Base-by-base conservation (phyloP, 2,888 invertebrate genomes). In the Epistrophe eligans region DNA sequence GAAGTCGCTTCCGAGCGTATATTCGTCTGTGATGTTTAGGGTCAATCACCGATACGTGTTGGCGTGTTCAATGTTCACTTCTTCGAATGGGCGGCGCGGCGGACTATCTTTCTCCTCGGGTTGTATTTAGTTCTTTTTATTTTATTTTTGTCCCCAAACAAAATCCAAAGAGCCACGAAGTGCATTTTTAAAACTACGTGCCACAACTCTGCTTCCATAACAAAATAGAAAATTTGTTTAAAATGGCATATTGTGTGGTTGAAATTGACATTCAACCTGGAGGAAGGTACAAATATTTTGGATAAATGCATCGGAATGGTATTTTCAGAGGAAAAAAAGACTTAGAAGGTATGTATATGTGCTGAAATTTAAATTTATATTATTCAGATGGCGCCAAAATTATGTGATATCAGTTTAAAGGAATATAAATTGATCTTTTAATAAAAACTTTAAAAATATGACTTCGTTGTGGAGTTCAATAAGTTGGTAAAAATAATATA, bases 1-100 rank as follows among this genome's bases (percentile, higher is more conserved):
- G 50, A 28, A 40, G 67, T 74, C 72, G 83, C 79, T 85, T 87
- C 76, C 83, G 87, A 79, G 11, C 71, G 83, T 55, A 62, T 58
- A 38, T 67, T 50, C 62, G 57, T 35, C 58, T 64, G 43, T 76
- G 13, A 70, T 83, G 79, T 87, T 82, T 83, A 83, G 79, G 83
- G 87, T 87, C 87, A 87, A 83, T 87, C 87, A 87, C 87, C 87
- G 87, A 87, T 87, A 87, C 87, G 87, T 87, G 87, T 66, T 77
- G 83, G 76, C 71, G 45, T 58, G 60, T 62, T 52, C 35, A 19
- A 35, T 57, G 52, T 55, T 45, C 17, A 28, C 19, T 77, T 50
- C 80, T 72, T 84, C 17, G 17, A 58, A 58, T 67, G 43, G 64
- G 55, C 17, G n/a, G n/a, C n/a, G n/a, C n/a, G n/a, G n/a, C n/a